These are phyloP conservation scores for Oeneis ivallda DNA, from an alignment of 2,888 invertebrate species.

Conservation along the genomic window DNA sequence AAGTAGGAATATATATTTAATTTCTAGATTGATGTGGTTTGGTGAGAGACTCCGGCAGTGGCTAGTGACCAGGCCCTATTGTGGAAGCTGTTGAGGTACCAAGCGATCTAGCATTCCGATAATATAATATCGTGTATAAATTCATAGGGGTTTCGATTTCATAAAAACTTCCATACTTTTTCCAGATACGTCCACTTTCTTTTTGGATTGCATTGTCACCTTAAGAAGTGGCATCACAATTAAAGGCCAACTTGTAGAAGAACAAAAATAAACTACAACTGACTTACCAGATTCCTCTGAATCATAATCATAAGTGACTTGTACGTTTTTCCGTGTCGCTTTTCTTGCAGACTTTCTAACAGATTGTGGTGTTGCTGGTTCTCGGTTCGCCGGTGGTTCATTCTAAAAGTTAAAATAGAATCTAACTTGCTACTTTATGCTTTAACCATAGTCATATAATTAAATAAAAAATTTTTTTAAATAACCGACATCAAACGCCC, in stretches of 20 bases:
- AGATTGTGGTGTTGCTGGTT: conserved; percentile 55
- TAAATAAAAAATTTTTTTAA: no score
- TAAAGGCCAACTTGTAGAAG: background rate
- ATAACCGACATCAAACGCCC: no score
- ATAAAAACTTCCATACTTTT: background rate
- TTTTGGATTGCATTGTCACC: background rate
- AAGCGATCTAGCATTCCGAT: no score
- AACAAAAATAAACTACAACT: background rate
- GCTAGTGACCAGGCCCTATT: no score
- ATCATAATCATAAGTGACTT: conserved; percentile 42
- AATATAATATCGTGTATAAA: background rate
- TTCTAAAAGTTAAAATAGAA: conserved; percentile 53
- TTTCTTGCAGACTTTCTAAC: conserved; percentile 66
- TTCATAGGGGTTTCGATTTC: background rate
- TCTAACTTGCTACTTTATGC: background rate
- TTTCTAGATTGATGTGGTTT: no score
- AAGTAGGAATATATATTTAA: no score
- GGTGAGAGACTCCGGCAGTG: no score
- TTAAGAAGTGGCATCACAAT: background rate
- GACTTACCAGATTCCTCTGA: conserved; percentile 71
- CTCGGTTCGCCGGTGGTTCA: conserved; percentile 57
- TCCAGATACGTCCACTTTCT: background rate
- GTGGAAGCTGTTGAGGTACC: no score
- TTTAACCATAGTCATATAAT: no score
- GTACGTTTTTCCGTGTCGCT: conserved; percentile 51